Evolutionary conservation across 2,113 vertebrate genomes (phyloP).

Genomic region (Polypterus senegalus): DNA sequence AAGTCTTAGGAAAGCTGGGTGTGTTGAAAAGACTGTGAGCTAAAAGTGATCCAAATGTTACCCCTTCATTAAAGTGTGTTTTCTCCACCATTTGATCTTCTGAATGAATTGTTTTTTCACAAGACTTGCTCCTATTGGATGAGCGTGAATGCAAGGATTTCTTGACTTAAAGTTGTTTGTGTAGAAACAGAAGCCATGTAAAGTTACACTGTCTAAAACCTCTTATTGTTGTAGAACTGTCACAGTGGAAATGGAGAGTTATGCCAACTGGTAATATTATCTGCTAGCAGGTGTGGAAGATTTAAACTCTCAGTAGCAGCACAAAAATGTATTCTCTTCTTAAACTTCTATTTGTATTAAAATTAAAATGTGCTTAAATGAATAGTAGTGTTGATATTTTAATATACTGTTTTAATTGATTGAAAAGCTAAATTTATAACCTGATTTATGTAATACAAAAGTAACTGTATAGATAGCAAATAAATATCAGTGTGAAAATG

Average conservation of each 20-base stretch:
- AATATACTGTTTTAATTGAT: too few species aligned
- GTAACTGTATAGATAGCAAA: too few species aligned
- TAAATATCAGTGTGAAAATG: too few species aligned
- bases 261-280: constrained; percentile 33
- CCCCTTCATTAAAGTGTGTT: constrained; percentile 10
- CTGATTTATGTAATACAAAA: too few species aligned
- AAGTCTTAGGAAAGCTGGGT: constrained; percentile 18
- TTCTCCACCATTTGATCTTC: constrained; percentile 22
- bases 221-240: constrained; percentile 28
- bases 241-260: constrained; percentile 39
- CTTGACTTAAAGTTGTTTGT: constrained; percentile 30
- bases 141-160: constrained; percentile 26
- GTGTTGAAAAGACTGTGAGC: constrained; percentile 17
- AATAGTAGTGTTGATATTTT: too few species aligned
- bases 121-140: constrained; percentile 26
- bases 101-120: constrained; percentile 24
- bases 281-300: constrained; percentile 28
- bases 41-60: background rate
- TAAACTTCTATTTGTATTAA: too few species aligned
- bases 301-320: constrained; percentile 10
- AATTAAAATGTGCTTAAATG: too few species aligned
- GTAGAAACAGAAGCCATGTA: constrained; percentile 33
- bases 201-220: constrained; percentile 28
- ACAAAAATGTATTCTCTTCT: too few species aligned
- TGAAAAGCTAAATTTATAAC: too few species aligned